These are phyloP conservation scores for Drosophila ficusphila DNA, from an alignment of 1,140 invertebrate species.

Conservation along the genomic window DNA sequence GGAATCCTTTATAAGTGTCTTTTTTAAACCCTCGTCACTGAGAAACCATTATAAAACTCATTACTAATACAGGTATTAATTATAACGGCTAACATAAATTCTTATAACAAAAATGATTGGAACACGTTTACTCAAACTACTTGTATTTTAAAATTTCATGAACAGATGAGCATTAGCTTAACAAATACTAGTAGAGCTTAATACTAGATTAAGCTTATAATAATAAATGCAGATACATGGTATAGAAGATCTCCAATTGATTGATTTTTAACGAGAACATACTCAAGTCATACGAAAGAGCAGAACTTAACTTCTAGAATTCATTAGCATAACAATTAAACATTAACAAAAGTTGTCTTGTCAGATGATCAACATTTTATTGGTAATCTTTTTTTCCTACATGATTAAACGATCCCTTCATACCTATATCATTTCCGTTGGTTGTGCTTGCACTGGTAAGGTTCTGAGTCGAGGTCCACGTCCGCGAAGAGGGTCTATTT, in stretches of 20 bases:
- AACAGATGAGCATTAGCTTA: background rate
- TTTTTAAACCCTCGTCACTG: background rate
- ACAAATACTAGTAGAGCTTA: background rate
- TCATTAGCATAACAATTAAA: background rate
- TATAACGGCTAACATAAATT: background rate
- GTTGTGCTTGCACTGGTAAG: conserved; percentile 79
- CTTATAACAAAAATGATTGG: background rate
- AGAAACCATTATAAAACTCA: background rate
- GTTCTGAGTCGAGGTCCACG: conserved; percentile 86
- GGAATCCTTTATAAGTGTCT: too few relatives aligned
- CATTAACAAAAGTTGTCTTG: background rate
- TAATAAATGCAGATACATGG: background rate
- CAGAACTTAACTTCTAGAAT: background rate
- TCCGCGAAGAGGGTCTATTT: conserved; percentile 77
- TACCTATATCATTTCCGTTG: conserved; percentile 82
- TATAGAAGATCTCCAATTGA: background rate
- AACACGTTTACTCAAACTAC: background rate
- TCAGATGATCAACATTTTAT: background rate
- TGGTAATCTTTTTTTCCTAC: background rate
- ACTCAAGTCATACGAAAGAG: conserved; percentile 13
- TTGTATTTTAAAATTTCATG: background rate
- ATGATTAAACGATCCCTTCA: background rate
- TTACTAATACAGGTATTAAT: background rate
- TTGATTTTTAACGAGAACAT: background rate
- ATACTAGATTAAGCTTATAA: background rate